A percentile compares a stretch with the other conserved stretches of the same genome.
These are phyloP conservation scores for Ophthalmolycus amberensis DNA, from an alignment of 2,113 vertebrate species.

Conservation along the genomic window DNA sequence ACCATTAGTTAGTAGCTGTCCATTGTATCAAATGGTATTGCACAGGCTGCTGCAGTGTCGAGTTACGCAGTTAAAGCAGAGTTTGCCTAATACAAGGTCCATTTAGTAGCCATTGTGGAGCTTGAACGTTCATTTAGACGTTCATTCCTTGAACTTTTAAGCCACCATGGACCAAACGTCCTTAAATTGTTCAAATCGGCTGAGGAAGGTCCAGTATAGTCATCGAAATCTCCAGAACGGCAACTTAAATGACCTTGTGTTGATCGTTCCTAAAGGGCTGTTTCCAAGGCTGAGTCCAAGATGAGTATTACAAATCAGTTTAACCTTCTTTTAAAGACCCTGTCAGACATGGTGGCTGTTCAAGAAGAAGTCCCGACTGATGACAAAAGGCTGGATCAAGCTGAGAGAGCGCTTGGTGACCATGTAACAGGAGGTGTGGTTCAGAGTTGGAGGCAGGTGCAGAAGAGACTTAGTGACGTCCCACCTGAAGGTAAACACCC, in stretches of 20 bases:
- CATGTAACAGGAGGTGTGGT: conserved; percentile 79
- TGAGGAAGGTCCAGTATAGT: neutral
- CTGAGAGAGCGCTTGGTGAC: conserved; percentile 71
- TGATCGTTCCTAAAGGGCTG: neutral
- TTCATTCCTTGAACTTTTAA: neutral
- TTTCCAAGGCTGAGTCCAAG: neutral
- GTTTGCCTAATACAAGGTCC: neutral
- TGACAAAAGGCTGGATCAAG: conserved; percentile 64
- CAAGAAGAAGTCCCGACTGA: conserved; percentile 27
- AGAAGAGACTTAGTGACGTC: conserved; percentile 68
- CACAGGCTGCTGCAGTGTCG: neutral
- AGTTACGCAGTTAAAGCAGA: neutral
- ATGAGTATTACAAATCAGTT: neutral
- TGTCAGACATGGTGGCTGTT: conserved; percentile 30
- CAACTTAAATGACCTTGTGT: neutral
- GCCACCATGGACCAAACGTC: neutral
- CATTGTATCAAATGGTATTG: neutral
- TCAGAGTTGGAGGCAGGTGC: conserved; percentile 80
- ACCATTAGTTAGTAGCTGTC: neutral
- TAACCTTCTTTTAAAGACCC: conserved; percentile 50
- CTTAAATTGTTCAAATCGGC: neutral
- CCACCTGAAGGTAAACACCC: conserved; percentile 55
- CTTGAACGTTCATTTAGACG: neutral
- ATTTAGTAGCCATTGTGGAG: neutral
- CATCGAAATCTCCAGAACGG: neutral